These are phyloP conservation scores for Cynopterus sphinx DNA, from an alignment of 2,797 vertebrate genomes.

Conservation along the genomic window DNA sequence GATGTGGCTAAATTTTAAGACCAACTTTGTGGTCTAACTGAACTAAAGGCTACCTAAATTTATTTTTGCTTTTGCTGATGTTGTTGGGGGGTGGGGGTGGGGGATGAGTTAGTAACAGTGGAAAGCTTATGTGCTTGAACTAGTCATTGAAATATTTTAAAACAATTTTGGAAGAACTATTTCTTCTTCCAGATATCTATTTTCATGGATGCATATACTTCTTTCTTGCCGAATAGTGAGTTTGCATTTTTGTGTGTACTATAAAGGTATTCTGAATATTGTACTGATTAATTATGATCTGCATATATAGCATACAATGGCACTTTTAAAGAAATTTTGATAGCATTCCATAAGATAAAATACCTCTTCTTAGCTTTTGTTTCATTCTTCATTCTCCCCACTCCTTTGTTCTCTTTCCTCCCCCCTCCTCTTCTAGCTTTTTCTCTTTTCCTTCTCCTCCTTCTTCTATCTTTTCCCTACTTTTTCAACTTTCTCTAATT, in stretches of 20 bases:
- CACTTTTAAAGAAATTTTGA: neutral
- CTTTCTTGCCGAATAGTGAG: neutral
- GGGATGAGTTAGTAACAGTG: neutral
- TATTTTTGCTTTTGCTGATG: neutral
- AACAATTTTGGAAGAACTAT: neutral
- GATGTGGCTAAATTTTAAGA: slow-evolving; percentile 63
- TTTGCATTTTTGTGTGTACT: neutral
- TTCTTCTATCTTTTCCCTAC: neutral
- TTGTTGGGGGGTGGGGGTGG: neutral
- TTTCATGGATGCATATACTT: neutral
- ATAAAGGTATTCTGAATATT: neutral
- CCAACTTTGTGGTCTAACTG: neutral
- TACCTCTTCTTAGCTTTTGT: neutral
- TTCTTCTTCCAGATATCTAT: neutral
- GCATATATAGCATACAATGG: neutral
- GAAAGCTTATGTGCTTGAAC: neutral
- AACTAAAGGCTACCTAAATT: neutral
- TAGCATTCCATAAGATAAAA: neutral
- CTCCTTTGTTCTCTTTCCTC: neutral
- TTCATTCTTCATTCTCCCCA: neutral
- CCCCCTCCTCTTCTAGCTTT: neutral
- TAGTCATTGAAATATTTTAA: slow-evolving; percentile 7
- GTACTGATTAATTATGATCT: neutral
- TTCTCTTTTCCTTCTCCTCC: neutral
- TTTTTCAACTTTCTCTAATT: slow-evolving; percentile 1